Evolutionary conservation across 2,888 invertebrate species (phyloP).

Genomic region (Myopa testacea): DNA sequence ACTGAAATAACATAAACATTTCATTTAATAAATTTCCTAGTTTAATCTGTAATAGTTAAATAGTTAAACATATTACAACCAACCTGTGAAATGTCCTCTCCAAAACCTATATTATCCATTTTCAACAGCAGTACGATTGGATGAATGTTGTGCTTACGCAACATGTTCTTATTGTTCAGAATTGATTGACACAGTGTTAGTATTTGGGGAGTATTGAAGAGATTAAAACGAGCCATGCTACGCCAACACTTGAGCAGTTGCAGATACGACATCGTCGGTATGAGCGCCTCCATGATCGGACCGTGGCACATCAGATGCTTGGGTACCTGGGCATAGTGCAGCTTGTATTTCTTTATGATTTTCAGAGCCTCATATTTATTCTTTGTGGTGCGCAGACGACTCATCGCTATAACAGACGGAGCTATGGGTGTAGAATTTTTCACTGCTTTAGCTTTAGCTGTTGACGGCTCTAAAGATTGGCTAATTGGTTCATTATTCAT

Average conservation of each 20-base stretch:
- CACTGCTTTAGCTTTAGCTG: no score
- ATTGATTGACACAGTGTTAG: slow-evolving; percentile 46
- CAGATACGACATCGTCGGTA: slow-evolving; percentile 56
- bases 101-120: slow-evolving; percentile 44
- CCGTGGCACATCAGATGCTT: slow-evolving; percentile 48
- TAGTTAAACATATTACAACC: neutral
- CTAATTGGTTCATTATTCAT: neutral
- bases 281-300: slow-evolving; percentile 52
- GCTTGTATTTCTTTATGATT: slow-evolving; percentile 52
- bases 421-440: neutral
- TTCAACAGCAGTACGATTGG: slow-evolving; percentile 57
- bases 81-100: slow-evolving; percentile 25
- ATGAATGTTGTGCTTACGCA: slow-evolving; percentile 53
- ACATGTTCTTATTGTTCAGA: slow-evolving; percentile 49
- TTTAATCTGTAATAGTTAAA: neutral
- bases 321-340: slow-evolving; percentile 61
- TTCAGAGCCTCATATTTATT: slow-evolving; percentile 50
- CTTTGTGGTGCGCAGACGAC: slow-evolving; percentile 54
- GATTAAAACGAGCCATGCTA: slow-evolving; percentile 49
- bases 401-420: slow-evolving; percentile 49
- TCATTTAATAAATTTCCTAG: no score
- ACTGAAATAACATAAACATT: slow-evolving; percentile 19
- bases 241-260: slow-evolving; percentile 57
- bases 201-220: slow-evolving; percentile 50
- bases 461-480: neutral